A percentile compares a stretch with the other conserved stretches of the same genome.
Conservation (phyloP, 2,888 invertebrate genomes). For the Villa cingulata region DNA sequence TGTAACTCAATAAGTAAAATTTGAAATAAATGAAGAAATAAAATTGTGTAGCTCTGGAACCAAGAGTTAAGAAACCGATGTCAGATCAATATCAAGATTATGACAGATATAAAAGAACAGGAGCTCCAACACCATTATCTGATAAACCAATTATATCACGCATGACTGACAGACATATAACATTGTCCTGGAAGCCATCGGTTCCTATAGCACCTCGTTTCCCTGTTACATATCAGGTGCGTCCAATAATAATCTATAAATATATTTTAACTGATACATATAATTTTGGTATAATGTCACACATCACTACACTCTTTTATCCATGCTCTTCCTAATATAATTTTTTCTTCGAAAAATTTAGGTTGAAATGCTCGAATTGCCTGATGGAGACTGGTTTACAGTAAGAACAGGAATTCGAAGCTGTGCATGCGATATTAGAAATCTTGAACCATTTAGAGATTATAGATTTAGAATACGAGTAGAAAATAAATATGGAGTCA, state of each 20-base stretch:
- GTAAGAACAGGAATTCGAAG: conserved; percentile 73
- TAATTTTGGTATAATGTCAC: not conserved
- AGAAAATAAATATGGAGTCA: conserved; percentile 91
- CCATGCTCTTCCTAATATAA: not conserved
- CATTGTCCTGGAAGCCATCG: conserved; percentile 87
- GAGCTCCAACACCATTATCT: conserved; percentile 73
- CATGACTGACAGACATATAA: conserved; percentile 79
- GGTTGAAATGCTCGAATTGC: conserved; percentile 83
- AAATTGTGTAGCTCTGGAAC: conserved; percentile 45
- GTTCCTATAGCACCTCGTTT: conserved; percentile 74
- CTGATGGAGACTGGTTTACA: conserved; percentile 87
- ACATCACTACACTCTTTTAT: too few species aligned
- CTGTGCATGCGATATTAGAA: conserved; percentile 77
- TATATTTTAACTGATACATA: not conserved
- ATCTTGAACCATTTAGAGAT: conserved; percentile 83
- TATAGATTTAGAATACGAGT: conserved; percentile 92
- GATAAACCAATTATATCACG: conserved; percentile 86
- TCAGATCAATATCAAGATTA: conserved; percentile 71
- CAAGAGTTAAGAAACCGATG: conserved; percentile 49
- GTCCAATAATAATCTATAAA: not conserved
- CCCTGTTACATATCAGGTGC: conserved; percentile 82
- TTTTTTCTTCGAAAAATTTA: conserved; percentile 22
- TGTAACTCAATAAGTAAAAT: not conserved
- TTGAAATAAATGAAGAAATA: not conserved
- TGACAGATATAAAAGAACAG: conserved; percentile 68